These are phyloP conservation scores for Monomorium pharaonis DNA, from an alignment of 1,140 invertebrate genomes.

Conservation along the genomic window DNA sequence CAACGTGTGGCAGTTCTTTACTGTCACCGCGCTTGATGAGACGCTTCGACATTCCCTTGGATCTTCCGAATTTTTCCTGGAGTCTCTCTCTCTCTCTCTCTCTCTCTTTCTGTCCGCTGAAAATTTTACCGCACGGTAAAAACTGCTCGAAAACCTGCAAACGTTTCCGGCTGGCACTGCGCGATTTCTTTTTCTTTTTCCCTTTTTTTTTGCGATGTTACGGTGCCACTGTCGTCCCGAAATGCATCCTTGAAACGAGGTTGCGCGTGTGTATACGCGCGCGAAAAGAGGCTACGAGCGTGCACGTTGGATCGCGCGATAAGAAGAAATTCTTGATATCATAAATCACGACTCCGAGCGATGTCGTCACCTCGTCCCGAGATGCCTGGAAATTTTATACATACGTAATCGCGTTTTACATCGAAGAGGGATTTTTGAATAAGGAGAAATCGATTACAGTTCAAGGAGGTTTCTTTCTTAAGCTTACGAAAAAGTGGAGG, in stretches of 20 bases:
- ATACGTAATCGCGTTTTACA: neutral
- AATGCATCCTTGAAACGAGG: conserved; percentile 19
- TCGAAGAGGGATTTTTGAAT: neutral
- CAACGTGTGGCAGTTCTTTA: neutral
- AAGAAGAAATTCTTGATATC: conserved; percentile 40
- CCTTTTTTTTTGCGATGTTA: neutral
- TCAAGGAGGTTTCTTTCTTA: neutral
- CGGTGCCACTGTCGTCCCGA: neutral
- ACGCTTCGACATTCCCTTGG: neutral
- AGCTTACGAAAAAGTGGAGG: too few species aligned
- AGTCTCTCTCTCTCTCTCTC: neutral
- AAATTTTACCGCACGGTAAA: conserved; percentile 2
- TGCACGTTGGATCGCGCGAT: neutral
- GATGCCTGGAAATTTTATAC: neutral
- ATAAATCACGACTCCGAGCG: conserved; percentile 16
- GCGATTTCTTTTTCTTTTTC: neutral
- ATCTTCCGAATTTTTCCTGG: neutral
- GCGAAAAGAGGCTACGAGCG: neutral
- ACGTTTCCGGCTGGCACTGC: neutral
- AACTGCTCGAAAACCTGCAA: neutral
- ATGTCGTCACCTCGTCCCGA: neutral
- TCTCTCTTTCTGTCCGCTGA: neutral
- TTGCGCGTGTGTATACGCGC: neutral
- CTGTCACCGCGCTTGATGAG: neutral
- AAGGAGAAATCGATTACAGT: neutral